A percentile compares a stretch with the other conserved stretches of the same genome.
Conservation (phyloP, 2,888 invertebrate species). For the Dolichomitus sp. region DNA sequence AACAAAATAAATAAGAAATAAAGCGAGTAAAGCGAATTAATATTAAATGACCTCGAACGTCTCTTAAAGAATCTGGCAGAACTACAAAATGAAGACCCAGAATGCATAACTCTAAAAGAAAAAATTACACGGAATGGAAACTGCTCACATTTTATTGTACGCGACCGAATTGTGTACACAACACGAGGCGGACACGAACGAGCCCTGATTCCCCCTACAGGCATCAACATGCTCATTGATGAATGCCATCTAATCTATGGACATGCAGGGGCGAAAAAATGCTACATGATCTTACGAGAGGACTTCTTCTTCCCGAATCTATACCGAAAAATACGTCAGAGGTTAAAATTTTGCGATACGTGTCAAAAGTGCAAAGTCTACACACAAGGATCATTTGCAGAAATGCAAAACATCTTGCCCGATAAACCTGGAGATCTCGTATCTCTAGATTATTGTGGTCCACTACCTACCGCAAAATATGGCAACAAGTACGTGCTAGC, state of each 20-base stretch:
- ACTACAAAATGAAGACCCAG: not conserved
- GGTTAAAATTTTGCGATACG: not conserved
- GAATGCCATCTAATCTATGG: conserved; percentile 24
- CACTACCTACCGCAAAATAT: conserved; percentile 18
- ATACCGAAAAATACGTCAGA: not conserved
- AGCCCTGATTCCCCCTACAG: not conserved
- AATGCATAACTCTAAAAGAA: not conserved
- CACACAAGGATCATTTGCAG: not conserved
- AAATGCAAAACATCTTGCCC: conserved; percentile 30
- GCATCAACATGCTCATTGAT: not conserved
- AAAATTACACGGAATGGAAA: not conserved
- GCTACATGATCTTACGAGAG: not conserved
- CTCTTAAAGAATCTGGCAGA: not conserved
- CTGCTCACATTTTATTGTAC: no score
- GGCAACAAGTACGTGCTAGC: conserved; percentile 26
- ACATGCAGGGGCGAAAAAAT: conserved; percentile 14
- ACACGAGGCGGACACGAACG: no score
- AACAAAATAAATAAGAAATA: not conserved
- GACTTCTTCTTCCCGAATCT: not conserved
- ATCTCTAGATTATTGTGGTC: conserved; percentile 32
- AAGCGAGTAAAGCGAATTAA: not conserved
- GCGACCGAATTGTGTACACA: no score
- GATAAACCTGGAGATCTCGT: conserved; percentile 25
- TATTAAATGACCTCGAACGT: no score
- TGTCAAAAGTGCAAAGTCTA: conserved; percentile 30